These are phyloP conservation scores for Lipophrys pholis DNA, from an alignment of 2,113 vertebrate genomes.

Conservation along the genomic window DNA sequence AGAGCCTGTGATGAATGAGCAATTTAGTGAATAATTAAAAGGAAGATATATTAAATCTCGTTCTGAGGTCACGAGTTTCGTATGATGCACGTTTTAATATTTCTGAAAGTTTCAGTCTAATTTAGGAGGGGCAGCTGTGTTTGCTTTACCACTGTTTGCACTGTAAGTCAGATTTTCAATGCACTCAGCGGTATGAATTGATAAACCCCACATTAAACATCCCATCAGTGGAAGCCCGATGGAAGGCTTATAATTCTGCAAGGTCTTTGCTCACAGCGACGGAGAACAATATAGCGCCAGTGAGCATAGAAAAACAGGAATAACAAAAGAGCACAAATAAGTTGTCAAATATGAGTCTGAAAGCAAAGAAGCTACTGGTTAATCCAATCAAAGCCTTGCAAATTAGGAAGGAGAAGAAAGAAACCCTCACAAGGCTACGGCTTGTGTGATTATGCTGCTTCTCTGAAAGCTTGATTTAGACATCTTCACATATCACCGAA, in stretches of 20 bases:
- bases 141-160: neutral
- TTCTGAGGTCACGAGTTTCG: neutral
- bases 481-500: constrained; percentile 25
- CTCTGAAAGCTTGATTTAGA: constrained; percentile 25
- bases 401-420: constrained; percentile 17
- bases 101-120: neutral
- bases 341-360: constrained; percentile 53
- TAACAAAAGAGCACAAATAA: constrained; percentile 47
- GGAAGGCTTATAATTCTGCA: constrained; percentile 35
- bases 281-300: constrained; percentile 31
- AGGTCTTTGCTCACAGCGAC: constrained; percentile 22
- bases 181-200: neutral
- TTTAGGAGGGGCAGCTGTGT: neutral
- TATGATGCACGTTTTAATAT: neutral
- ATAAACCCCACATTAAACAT: constrained; percentile 20
- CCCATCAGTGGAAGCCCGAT: constrained; percentile 29
- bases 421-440: neutral
- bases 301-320: constrained; percentile 43
- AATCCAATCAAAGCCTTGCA: constrained; percentile 51
- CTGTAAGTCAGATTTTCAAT: neutral
- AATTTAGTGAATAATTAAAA: too few species aligned
- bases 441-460: constrained; percentile 9
- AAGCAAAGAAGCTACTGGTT: constrained; percentile 47
- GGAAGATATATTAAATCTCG: too few species aligned
- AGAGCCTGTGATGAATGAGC: too few species aligned